Evolutionary conservation across 1,140 invertebrate genomes (phyloP).

Genomic region (Caenorhabditis tropicalis): DNA sequence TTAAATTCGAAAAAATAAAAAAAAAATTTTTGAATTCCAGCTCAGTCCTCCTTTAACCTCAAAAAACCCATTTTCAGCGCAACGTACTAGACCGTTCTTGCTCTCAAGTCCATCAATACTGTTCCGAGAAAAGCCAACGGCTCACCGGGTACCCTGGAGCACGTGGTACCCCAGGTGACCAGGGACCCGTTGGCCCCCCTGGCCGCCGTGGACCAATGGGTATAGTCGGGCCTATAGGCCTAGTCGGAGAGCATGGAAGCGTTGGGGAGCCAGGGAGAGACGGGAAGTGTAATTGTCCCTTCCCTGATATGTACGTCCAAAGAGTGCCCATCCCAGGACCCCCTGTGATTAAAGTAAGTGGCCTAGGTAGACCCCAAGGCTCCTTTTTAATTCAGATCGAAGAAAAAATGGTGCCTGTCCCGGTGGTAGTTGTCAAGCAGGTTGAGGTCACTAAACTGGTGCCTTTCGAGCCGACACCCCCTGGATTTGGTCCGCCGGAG

Average conservation of each 20-base stretch:
- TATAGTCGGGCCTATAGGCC: conserved; percentile 50
- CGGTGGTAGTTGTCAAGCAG: conserved; percentile 71
- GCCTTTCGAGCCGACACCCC: conserved; percentile 71
- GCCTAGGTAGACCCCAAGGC: too few species aligned
- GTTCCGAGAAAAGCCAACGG: conserved; percentile 67
- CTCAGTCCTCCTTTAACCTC: too few species aligned
- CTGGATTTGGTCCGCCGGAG: conserved; percentile 67
- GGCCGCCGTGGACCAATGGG: conserved; percentile 58
- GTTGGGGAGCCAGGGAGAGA: conserved; percentile 63
- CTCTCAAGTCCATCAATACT: conserved; percentile 67
- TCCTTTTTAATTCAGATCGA: conserved; percentile 68
- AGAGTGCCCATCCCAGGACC: conserved; percentile 68
- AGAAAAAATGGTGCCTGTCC: conserved; percentile 71
- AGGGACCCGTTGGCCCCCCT: conserved; percentile 60
- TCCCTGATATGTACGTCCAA: conserved; percentile 70
- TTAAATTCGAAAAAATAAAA: too few species aligned
- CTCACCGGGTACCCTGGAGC: conserved; percentile 64
- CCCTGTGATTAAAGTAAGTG: conserved; percentile 59
- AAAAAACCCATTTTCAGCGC: too few species aligned
- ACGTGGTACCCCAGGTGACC: conserved; percentile 59
- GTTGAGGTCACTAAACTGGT: conserved; percentile 70
- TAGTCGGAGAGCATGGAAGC: conserved; percentile 57
- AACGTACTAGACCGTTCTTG: conserved; percentile 70
- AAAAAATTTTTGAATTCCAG: too few species aligned
- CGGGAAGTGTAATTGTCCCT: conserved; percentile 68